Base-by-base conservation (phyloP, 2,113 vertebrate species). In the Pollimyrus isidori region DNA sequence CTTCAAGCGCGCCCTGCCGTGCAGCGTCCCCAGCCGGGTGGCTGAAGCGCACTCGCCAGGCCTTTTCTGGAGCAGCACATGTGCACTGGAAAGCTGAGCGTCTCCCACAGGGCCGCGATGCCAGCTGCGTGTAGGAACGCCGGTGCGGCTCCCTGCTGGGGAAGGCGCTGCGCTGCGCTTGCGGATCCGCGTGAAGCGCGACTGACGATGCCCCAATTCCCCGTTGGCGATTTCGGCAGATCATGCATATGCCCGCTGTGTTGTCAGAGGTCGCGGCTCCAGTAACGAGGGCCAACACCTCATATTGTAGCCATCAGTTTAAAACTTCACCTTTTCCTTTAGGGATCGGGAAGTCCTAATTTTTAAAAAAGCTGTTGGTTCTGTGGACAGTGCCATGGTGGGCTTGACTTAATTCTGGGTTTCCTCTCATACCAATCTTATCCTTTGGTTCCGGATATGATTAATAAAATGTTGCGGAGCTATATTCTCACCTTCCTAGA, bases 31-130 rank as follows among this genome's bases (percentile, higher is more conserved):
- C 30, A 76, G 30, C 30, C 69, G 21, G 35, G 69, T 11, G 26
- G 69, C 69, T 17, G 69, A 35, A 39, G 69, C 69, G 26, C 69
- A 17, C 15, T 39, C 13, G 69, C 69, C 69, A 39, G 69, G 69
- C 69, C 30, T 76, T 76, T 76, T 76, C 69, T 76, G 69, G 69
- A 76, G 69, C 69, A 76, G 35, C 69, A 76, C 69, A 76, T 76
- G 69, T 76, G 69, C 30, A 23, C 69, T 73, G 26, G 30, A 15
- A 73, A 35, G 65, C 65, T 30, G 26, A 73, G 65, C 13, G 65
- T 73, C 30, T 39, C 69, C 69, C 30, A 11, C 30, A 39, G 69
- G 69, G 69, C 69, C 30, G 35, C 11, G 69, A 35, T 39, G 30
- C 69, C 69, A 76, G 69, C 15, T 76, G 69, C 15, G 30, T 39